These are phyloP conservation scores for Fabriciana adippe DNA, from an alignment of 2,888 invertebrate species.

Conservation along the genomic window DNA sequence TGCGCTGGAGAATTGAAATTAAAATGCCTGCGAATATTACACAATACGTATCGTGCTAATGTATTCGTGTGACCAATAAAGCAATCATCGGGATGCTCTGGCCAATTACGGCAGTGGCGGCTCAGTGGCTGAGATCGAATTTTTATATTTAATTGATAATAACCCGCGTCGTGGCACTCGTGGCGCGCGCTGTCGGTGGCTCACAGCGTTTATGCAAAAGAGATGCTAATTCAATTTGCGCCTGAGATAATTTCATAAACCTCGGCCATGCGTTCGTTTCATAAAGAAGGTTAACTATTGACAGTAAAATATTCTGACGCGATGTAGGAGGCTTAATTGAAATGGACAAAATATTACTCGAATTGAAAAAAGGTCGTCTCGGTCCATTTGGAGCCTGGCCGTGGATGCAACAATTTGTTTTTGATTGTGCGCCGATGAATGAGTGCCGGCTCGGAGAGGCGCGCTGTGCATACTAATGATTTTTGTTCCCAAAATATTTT, in stretches of 20 bases:
- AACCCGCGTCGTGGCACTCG: constrained; percentile 51
- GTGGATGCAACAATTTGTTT: constrained; percentile 65
- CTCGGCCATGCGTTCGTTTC: constrained; percentile 17
- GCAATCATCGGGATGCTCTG: constrained; percentile 69
- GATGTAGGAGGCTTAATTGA: constrained; percentile 24
- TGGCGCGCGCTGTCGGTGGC: constrained; percentile 48
- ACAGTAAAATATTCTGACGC: constrained; percentile 24
- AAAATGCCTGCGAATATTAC: constrained; percentile 56
- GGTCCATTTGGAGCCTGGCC: constrained; percentile 57
- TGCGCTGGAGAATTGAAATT: constrained; percentile 55
- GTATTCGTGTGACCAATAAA: constrained; percentile 73
- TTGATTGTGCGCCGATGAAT: constrained; percentile 67
- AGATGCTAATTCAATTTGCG: constrained; percentile 74
- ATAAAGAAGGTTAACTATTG: constrained; percentile 23
- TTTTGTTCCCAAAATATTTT: constrained; percentile 38
- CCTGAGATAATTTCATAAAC: constrained; percentile 48
- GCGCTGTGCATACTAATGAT: constrained; percentile 64
- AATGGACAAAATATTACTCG: constrained; percentile 26
- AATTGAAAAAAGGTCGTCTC: constrained; percentile 53
- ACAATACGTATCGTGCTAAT: constrained; percentile 50
- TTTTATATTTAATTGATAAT: constrained; percentile 78
- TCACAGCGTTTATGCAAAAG: constrained; percentile 70
- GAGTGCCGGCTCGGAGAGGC: constrained; percentile 52
- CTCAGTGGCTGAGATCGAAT: constrained; percentile 70
- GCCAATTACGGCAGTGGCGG: constrained; percentile 70